These are phyloP conservation scores for Columbina picui DNA, from an alignment of 2,113 vertebrate species.

Conservation along the genomic window DNA sequence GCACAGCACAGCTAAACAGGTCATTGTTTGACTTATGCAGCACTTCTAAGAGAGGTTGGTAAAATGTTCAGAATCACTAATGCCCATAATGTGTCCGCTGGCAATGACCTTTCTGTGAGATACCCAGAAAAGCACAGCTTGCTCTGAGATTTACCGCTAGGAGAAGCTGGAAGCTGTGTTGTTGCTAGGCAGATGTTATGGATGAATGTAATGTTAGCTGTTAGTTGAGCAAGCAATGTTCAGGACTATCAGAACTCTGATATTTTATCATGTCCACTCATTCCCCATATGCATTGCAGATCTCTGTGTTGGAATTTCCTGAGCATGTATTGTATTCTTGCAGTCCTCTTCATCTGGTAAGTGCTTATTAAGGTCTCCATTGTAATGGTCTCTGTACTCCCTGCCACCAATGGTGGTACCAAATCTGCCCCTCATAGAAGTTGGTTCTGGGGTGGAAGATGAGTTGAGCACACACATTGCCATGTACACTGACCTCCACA, in stretches of 20 bases:
- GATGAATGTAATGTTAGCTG: neutral
- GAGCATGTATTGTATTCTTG: neutral
- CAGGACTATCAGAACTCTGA: neutral
- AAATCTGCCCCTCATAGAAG: neutral
- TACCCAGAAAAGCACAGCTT: neutral
- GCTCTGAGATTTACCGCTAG: neutral
- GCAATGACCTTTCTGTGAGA: neutral
- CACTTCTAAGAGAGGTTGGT: slow-evolving; percentile 25
- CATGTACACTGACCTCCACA: rapidly evolving
- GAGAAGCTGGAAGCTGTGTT: neutral
- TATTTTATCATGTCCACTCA: neutral
- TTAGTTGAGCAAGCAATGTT: neutral
- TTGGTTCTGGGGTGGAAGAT: neutral
- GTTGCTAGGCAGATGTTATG: neutral
- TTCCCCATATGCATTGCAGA: neutral
- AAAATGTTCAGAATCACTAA: slow-evolving; percentile 33
- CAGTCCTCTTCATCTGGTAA: neutral
- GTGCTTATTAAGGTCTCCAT: neutral
- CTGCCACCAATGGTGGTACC: neutral
- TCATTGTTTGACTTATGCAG: slow-evolving; percentile 48
- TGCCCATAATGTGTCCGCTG: neutral
- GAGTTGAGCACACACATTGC: rapidly evolving
- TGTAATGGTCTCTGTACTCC: neutral
- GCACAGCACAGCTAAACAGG: slow-evolving; percentile 15
- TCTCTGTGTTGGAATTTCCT: neutral